These are phyloP conservation scores for Todiramphus chloris DNA, from an alignment of 2,113 vertebrate species.

Conservation along the genomic window DNA sequence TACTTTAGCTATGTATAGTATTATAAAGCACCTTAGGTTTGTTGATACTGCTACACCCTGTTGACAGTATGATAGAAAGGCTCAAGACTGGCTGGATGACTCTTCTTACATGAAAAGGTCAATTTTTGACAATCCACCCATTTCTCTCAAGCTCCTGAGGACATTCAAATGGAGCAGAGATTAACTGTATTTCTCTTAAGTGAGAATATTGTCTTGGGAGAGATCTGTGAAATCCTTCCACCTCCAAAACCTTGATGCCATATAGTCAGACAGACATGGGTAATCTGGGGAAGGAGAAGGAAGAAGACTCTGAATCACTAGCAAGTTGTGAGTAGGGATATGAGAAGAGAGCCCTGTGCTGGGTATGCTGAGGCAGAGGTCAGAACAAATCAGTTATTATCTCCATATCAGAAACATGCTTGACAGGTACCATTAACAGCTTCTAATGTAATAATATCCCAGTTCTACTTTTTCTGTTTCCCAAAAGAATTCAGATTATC, in stretches of 20 bases:
- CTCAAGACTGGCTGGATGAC: neutral
- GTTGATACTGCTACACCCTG: neutral
- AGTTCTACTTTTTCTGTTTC: neutral
- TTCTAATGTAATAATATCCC: neutral
- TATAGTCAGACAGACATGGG: neutral
- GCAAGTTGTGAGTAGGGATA: neutral
- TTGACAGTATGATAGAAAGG: neutral
- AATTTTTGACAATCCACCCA: neutral
- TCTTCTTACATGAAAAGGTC: neutral
- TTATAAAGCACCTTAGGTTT: neutral
- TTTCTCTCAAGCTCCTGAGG: neutral
- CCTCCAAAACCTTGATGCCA: neutral
- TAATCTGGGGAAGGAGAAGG: neutral
- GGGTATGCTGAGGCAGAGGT: neutral
- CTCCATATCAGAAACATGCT: neutral
- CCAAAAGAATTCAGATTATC: neutral
- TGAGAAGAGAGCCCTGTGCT: neutral
- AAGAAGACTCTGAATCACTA: neutral
- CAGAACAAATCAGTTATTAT: neutral
- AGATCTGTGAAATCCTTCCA: neutral
- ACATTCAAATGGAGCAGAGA: neutral
- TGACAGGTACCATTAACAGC: neutral
- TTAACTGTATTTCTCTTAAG: neutral
- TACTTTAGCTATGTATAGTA: neutral
- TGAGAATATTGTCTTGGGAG: neutral